These are phyloP conservation scores for Stenodema calcarata DNA, from an alignment of 2,888 invertebrate species.

Conservation along the genomic window DNA sequence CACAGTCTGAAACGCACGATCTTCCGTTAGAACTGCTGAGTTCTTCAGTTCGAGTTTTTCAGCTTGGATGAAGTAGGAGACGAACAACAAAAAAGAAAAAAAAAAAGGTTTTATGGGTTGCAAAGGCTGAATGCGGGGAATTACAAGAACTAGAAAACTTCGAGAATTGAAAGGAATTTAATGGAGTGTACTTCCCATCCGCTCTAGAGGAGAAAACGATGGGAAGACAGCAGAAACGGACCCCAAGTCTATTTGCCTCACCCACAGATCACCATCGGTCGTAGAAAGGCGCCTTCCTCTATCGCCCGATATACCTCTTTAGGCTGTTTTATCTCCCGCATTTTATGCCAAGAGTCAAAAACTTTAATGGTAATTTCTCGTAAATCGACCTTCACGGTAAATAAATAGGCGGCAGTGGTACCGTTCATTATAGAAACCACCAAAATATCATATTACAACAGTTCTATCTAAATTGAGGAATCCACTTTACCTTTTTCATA, in stretches of 20 bases:
- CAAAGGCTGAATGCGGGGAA: not conserved
- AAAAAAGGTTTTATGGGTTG: not conserved
- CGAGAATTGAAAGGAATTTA: slow-evolving; percentile 48
- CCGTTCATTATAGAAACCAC: too few species aligned
- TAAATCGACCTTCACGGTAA: too few species aligned
- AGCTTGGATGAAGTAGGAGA: not conserved
- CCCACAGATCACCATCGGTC: not conserved
- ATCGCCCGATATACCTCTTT: not conserved
- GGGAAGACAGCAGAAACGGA: not conserved
- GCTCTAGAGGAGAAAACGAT: not conserved
- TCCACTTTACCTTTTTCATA: too few species aligned
- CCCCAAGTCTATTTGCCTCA: not conserved
- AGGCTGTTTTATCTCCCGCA: not conserved
- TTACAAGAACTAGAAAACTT: slow-evolving; percentile 19
- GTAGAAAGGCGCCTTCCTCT: not conserved
- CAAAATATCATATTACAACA: too few species aligned
- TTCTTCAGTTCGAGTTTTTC: not conserved
- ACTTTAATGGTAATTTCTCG: too few species aligned
- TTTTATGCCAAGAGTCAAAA: not conserved
- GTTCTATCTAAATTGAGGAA: too few species aligned
- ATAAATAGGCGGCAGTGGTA: too few species aligned
- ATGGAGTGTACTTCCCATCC: slow-evolving; percentile 44
- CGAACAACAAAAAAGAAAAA: slow-evolving; percentile 5
- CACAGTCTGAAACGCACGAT: too few species aligned
- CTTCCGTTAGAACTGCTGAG: not conserved